Evolutionary conservation across 2,888 invertebrate species (phyloP).

Genomic region (Pediacus dermestoides): DNA sequence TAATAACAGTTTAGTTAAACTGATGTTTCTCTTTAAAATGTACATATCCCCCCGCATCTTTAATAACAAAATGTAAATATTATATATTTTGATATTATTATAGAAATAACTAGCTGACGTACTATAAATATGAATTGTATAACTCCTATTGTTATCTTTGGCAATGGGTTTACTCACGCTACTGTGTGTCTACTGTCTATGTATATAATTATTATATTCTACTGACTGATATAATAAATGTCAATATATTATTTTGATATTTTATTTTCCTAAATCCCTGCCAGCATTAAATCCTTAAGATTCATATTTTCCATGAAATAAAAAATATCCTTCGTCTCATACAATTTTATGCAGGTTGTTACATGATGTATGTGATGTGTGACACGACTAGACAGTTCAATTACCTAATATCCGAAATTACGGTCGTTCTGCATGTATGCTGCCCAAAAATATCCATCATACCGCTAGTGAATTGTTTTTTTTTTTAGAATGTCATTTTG

Average conservation of each 20-base stretch:
- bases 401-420: no score
- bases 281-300: no score
- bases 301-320: no score
- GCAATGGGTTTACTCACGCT: constrained; percentile 17
- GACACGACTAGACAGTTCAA: no score
- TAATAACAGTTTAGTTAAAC: no score
- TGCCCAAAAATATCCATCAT: no score
- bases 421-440: no score
- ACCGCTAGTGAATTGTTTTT: no score
- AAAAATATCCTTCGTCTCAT: no score
- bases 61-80: constrained; percentile 49
- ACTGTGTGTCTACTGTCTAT: constrained; percentile 14
- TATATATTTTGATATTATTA: constrained; percentile 49
- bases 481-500: no score
- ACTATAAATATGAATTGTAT: constrained; percentile 27
- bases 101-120: constrained; percentile 30
- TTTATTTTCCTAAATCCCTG: background rate
- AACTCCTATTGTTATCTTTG: background rate
- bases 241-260: constrained; percentile 23
- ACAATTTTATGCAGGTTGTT: no score
- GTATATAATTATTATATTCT: constrained; percentile 32
- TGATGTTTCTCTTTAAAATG: constrained; percentile 27
- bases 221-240: constrained; percentile 41
- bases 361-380: no score
- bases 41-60: constrained; percentile 50